These are phyloP conservation scores for Sinocyclocheilus anophthalmus DNA, from an alignment of 2,113 vertebrate species.

Conservation along the genomic window DNA sequence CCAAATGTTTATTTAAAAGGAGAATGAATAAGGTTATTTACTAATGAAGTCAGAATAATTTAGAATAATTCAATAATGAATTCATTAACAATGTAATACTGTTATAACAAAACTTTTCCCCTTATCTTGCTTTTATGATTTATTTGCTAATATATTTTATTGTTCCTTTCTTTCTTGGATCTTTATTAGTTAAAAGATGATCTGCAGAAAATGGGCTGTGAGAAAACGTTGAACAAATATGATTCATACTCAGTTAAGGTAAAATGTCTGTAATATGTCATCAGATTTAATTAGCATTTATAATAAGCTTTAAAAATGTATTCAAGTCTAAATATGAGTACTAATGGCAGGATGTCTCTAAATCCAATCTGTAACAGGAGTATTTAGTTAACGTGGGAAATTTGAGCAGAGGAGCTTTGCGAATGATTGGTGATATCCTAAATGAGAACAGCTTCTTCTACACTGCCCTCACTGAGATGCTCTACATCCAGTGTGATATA, in stretches of 20 bases:
- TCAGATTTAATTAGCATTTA: not conserved
- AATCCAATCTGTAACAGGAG: constrained; percentile 64
- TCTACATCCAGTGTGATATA: constrained; percentile 75
- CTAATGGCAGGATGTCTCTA: not conserved
- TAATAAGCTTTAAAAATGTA: not conserved
- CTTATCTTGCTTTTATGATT: not conserved
- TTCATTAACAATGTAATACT: too few species aligned
- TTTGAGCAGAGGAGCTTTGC: constrained; percentile 73
- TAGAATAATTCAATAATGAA: too few species aligned
- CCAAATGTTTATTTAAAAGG: too few species aligned
- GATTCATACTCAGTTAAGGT: constrained; percentile 80
- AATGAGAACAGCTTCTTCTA: constrained; percentile 80
- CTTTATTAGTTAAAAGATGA: constrained; percentile 71
- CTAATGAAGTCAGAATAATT: not conserved
- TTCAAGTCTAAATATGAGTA: not conserved
- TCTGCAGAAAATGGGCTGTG: constrained; percentile 68
- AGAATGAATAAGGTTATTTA: not conserved
- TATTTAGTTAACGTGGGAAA: constrained; percentile 77
- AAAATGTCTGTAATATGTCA: constrained; percentile 1
- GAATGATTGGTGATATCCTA: constrained; percentile 79
- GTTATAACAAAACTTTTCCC: not conserved
- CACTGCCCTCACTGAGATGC: constrained; percentile 70
- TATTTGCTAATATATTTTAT: not conserved
- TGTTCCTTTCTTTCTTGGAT: not conserved
- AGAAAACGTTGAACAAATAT: constrained; percentile 69